Evolutionary conservation across 2,797 vertebrate species (phyloP), one percentile per base, ranked within the genome.

Genomic region (Pampus argenteus): DNA sequence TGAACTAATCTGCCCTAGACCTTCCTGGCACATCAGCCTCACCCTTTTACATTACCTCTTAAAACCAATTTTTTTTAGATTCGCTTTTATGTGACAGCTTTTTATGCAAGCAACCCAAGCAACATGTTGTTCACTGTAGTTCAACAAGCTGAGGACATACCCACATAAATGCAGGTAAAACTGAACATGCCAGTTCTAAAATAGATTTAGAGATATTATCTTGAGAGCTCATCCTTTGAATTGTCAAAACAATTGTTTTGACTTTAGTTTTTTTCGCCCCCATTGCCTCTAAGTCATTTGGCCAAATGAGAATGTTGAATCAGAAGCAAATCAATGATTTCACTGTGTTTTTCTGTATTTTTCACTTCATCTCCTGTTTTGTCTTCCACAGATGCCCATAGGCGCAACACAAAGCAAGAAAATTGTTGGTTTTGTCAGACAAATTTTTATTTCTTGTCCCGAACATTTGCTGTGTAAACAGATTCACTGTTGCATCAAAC

Each of bases 41-140:
- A 76, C 73, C 73, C 68, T 70, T 67, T 65, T 48, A 66, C 69
- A 79, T 72, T 65, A 56, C 58, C 54, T 72, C 72, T 66, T 76
- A 79, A 72, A 75, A 68, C 38, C 31, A 2, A 28, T 67, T 64
- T 64, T 64, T 76, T 76, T 69, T 52, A 56, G 76, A 61, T 49
- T 69, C 52, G 18, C 22, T 62, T 79, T 74, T 56, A 81, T 70
- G 57, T 66, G 59, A 68, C 29, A 50, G 22, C 22, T 47, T 62
- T 49, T 76, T 45, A 52, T 47, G 28, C 50, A 65, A 71, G 40
- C 28, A 54, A 50, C 28, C 50, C 28, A 28, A 52, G 14, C 42
- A 42, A 68, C 52, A 38, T 5, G 8, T 20, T 45, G 28, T 13
- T 5, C n/a, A n/a, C n/a, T n/a, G n/a, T 29, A 2, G 7, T 40